These are phyloP conservation scores for Hydrolagus affinis DNA, from an alignment of 2,113 vertebrate species.

Conservation along the genomic window DNA sequence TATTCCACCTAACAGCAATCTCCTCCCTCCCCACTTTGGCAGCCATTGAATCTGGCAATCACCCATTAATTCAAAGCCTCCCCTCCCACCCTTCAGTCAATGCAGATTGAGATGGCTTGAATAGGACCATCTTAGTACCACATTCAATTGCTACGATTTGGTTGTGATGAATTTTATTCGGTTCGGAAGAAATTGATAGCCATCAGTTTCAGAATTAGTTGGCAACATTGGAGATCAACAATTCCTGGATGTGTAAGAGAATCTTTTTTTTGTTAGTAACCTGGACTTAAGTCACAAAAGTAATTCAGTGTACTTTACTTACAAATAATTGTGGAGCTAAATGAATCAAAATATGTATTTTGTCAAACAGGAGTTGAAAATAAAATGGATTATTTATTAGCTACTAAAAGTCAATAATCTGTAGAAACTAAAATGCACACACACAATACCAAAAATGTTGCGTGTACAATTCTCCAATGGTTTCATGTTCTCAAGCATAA, in stretches of 20 bases:
- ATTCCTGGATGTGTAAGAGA: background rate
- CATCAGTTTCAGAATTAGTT: background rate
- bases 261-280: background rate
- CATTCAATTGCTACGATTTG: background rate
- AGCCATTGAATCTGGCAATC: too few relatives aligned
- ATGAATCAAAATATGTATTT: background rate
- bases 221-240: background rate
- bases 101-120: background rate
- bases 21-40: too few relatives aligned
- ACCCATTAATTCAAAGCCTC: too few relatives aligned
- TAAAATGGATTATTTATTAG: background rate
- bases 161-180: background rate
- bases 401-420: too few relatives aligned
- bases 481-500: too few relatives aligned
- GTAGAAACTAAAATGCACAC: too few relatives aligned
- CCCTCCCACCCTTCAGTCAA: background rate
- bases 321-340: background rate
- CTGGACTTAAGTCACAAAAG: background rate
- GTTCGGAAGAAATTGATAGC: background rate
- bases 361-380: background rate
- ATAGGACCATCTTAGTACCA: background rate
- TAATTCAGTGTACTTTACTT: background rate
- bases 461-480: too few relatives aligned
- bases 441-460: too few relatives aligned
- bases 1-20: too few relatives aligned